Evolutionary conservation across 2,113 vertebrate species (phyloP), one percentile per base, ranked within the genome.

Genomic region (Microcebus ravelobensis): DNA sequence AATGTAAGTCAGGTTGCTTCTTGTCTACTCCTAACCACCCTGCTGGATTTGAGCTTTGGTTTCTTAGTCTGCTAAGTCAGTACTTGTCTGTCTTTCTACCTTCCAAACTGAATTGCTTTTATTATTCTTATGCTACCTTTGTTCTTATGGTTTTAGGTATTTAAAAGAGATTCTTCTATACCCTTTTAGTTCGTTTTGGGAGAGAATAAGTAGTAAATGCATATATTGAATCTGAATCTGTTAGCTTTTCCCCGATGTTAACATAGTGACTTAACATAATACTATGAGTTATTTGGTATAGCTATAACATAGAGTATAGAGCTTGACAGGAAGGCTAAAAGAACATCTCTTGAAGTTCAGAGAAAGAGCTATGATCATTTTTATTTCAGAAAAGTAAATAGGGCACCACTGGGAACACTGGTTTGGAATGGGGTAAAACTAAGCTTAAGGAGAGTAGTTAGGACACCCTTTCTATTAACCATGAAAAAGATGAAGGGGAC

Each of bases 141-240:
- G 42, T 90, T 70, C 14, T 91, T 91, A 79, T 0, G 8, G 25
- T 73, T 91, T 79, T 94, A 88, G 57, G 23, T 79, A 8, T 87
- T 93, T 79, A 84, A 85, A 88, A 87, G 71, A 83, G 34, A 67
- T 52, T 14, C 52, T 79, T 10, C 0, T 83, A 1, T 76, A 48
- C 90, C 21, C 6, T 59, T 77, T 93, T 59, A 87, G 39, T 87
- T 45, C 14, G 10, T 87, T 74, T 87, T 65, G 17, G 61, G 68
- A 79, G 45, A 96, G 52, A 90, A 82, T 6, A 82, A 82, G 42
- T 87, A n/a, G 50, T 91, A 73, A 85, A 70, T 90, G 17, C 23
- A 36, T 52, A 8, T 61, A 5, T 90, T 67, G 61, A 76, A 65
- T 90, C 21, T 85, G 10, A 81, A 52, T 90, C 27, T 65, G 6